These are phyloP conservation scores for Campoplex capitator DNA, from an alignment of 2,888 invertebrate species.

Conservation along the genomic window DNA sequence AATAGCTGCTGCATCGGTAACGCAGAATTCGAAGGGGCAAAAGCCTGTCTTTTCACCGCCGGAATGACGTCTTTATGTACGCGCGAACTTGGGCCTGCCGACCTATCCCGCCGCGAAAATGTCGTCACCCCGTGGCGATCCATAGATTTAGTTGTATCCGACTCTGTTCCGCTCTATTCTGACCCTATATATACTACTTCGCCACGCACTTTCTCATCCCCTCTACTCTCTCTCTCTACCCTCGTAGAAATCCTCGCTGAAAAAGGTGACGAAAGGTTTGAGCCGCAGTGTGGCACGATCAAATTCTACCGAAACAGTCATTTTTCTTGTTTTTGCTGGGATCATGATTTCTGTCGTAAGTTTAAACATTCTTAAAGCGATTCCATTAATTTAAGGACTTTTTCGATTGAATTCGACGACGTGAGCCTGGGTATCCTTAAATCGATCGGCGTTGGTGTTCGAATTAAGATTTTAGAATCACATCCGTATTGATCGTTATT, in stretches of 20 bases:
- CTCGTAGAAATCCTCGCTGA: background rate
- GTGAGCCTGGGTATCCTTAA: background rate
- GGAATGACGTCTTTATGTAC: slow-evolving; percentile 81
- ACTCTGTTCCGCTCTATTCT: slow-evolving; percentile 52
- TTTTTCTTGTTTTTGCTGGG: background rate
- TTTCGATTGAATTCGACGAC: background rate
- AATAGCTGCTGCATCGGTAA: slow-evolving; percentile 27
- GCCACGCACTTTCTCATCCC: slow-evolving; percentile 64
- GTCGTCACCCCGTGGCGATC: slow-evolving; percentile 82
- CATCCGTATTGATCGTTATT: too few species aligned
- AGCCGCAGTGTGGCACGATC: slow-evolving; percentile 15
- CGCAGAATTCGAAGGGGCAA: slow-evolving; percentile 64
- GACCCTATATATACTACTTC: slow-evolving; percentile 36
- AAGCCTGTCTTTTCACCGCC: slow-evolving; percentile 73
- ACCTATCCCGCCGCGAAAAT: slow-evolving; percentile 80
- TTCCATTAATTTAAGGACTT: background rate
- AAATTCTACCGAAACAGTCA: background rate
- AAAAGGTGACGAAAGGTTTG: slow-evolving; percentile 42
- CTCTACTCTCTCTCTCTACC: slow-evolving; percentile 17
- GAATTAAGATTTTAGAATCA: background rate
- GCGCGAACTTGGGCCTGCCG: slow-evolving; percentile 70
- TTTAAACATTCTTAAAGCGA: background rate
- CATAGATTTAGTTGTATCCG: slow-evolving; percentile 79
- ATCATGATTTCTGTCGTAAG: background rate
- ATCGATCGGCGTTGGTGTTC: background rate